These are phyloP conservation scores for Kryptolebias ocellatus DNA, from an alignment of 2,797 vertebrate genomes.

Conservation along the genomic window DNA sequence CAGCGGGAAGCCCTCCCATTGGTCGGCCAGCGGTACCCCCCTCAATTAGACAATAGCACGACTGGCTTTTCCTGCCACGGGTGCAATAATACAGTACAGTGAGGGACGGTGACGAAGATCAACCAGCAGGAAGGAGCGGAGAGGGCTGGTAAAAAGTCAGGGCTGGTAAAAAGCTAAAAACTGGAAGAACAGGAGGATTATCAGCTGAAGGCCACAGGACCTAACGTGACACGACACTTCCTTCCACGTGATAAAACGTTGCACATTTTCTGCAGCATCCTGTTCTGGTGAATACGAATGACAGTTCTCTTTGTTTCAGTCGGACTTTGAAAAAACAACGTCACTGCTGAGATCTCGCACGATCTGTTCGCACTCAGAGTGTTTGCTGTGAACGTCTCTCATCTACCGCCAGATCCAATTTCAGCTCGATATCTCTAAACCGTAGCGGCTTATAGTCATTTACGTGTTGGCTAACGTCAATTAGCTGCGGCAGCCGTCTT, in stretches of 20 bases:
- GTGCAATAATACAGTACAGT: slow-evolving; percentile 44
- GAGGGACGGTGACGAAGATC: slow-evolving; percentile 8
- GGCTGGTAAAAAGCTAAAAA: neutral
- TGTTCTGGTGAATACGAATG: neutral
- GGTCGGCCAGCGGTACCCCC: slow-evolving; percentile 42
- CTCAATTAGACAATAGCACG: slow-evolving; percentile 52
- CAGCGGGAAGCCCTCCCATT: slow-evolving; percentile 53
- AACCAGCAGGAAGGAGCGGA: slow-evolving; percentile 5
- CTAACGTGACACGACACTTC: neutral
- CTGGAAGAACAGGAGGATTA: neutral
- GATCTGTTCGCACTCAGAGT: too few relatives aligned
- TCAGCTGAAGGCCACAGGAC: slow-evolving; percentile 1
- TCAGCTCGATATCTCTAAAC: too few relatives aligned
- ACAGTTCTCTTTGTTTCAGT: too few relatives aligned
- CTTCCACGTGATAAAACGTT: neutral
- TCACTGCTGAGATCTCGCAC: too few relatives aligned
- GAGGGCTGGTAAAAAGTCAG: neutral
- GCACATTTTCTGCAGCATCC: slow-evolving; percentile 25
- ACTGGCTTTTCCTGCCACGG: slow-evolving; percentile 57
- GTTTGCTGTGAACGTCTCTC: too few relatives aligned
- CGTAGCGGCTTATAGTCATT: too few relatives aligned
- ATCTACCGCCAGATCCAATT: too few relatives aligned
- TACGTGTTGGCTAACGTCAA: too few relatives aligned
- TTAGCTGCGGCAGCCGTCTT: too few relatives aligned
- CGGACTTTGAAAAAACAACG: too few relatives aligned